phyloP scores from a whole-genome alignment of 2,113 vertebrate species.

The Dasypus novemcinctus region DNA sequence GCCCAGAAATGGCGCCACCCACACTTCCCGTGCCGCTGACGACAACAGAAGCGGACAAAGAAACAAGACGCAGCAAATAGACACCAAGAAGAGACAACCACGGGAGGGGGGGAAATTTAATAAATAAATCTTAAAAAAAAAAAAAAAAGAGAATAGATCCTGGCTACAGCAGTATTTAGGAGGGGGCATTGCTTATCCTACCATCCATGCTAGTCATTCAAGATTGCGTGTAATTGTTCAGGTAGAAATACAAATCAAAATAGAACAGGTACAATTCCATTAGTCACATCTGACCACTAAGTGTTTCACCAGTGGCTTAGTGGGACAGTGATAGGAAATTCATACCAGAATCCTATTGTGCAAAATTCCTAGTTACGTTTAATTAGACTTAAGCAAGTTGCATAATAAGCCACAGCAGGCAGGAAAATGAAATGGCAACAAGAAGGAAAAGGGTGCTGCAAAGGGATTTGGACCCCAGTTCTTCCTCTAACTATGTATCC shows the following conservation, averaged over 20 bases:
- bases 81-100: too few species aligned
- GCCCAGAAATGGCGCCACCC: too few species aligned
- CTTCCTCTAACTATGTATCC: not conserved
- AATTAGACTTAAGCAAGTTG: not conserved
- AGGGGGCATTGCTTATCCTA: not conserved
- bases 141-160: not conserved
- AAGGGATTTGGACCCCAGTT: not conserved
- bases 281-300: not conserved
- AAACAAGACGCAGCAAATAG: too few species aligned
- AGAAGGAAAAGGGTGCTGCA: not conserved
- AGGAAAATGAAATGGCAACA: not conserved
- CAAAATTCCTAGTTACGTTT: not conserved
- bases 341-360: not conserved
- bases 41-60: too few species aligned
- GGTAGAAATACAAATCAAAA: constrained; percentile 21
- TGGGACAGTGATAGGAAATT: not conserved
- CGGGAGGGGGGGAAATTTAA: too few species aligned
- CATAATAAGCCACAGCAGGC: not conserved
- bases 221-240: not conserved
- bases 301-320: not conserved
- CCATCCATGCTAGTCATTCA: not conserved
- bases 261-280: not conserved
- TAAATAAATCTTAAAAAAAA: too few species aligned
- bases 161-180: not conserved
- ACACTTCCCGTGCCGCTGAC: too few species aligned